Conservation (phyloP, 2,113 vertebrate species). For the Thymallus thymallus region DNA sequence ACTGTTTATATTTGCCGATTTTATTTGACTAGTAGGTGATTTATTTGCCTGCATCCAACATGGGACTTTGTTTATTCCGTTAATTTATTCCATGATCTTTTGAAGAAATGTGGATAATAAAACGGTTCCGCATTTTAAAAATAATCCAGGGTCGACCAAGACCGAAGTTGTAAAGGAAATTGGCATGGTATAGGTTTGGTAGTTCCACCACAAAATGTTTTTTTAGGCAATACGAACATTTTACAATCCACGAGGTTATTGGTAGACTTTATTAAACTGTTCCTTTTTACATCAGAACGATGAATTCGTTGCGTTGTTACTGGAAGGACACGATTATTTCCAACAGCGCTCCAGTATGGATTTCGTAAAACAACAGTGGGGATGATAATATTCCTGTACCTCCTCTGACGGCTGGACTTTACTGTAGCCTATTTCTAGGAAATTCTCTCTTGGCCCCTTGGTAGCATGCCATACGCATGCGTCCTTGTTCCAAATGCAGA, state of each 20-base stretch:
- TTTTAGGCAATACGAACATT: constrained; percentile 36
- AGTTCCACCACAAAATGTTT: constrained; percentile 52
- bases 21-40: neutral
- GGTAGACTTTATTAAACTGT: constrained; percentile 31
- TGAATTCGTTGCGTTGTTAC: constrained; percentile 23
- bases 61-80: neutral
- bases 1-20: neutral
- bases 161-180: constrained; percentile 42
- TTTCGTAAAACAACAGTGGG: constrained; percentile 14
- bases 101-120: constrained; percentile 40
- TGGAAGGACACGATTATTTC: constrained; percentile 28
- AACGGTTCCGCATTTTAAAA: constrained; percentile 47
- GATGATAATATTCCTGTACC: constrained; percentile 14
- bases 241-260: constrained; percentile 61
- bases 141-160: constrained; percentile 44
- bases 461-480: constrained; percentile 40
- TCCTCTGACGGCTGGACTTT: constrained; percentile 12
- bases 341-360: constrained; percentile 11
- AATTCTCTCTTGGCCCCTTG: constrained; percentile 49
- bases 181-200: constrained; percentile 47
- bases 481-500: neutral
- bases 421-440: constrained; percentile 45
- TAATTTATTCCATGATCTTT: constrained; percentile 35
- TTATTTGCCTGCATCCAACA: neutral
- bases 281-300: constrained; percentile 44